These are phyloP conservation scores for Chymomyza procnemis DNA, from an alignment of 2,888 invertebrate genomes.

Conservation along the genomic window DNA sequence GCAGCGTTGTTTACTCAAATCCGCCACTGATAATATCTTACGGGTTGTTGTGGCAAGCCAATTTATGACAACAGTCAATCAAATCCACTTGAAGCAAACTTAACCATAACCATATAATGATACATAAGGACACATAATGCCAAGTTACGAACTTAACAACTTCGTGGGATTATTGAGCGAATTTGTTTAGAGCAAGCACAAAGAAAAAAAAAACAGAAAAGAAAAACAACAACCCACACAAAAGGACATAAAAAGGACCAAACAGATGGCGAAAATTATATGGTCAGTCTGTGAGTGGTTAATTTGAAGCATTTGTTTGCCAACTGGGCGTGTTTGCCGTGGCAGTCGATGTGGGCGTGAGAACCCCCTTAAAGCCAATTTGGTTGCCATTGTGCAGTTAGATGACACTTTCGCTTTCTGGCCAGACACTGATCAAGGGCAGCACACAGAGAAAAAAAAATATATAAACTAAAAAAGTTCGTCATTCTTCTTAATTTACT, in stretches of 20 bases:
- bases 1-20: neutral
- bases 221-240: neutral
- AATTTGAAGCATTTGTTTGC: conserved; percentile 45
- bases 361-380: conserved; percentile 50
- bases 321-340: conserved; percentile 26
- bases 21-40: neutral
- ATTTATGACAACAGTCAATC: conserved; percentile 19
- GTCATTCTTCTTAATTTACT: neutral
- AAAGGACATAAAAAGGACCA: conserved; percentile 4
- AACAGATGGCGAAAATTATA: conserved; percentile 27
- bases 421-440: conserved; percentile 34
- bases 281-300: conserved; percentile 34
- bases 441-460: conserved; percentile 15
- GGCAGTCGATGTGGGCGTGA: conserved; percentile 15
- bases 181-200: conserved; percentile 4
- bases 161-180: neutral
- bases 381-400: conserved; percentile 56
- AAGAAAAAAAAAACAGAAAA: neutral
- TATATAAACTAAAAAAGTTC: neutral
- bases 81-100: conserved; percentile 41
- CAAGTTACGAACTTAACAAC: neutral
- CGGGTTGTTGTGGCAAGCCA: neutral
- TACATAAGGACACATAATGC: neutral
- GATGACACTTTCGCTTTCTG: conserved; percentile 6
- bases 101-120: conserved; percentile 5